A percentile compares a stretch with the other conserved stretches of the same genome.
phyloP scores from a whole-genome alignment of 2,888 invertebrate genomes.

The Monochamus alternatus region DNA sequence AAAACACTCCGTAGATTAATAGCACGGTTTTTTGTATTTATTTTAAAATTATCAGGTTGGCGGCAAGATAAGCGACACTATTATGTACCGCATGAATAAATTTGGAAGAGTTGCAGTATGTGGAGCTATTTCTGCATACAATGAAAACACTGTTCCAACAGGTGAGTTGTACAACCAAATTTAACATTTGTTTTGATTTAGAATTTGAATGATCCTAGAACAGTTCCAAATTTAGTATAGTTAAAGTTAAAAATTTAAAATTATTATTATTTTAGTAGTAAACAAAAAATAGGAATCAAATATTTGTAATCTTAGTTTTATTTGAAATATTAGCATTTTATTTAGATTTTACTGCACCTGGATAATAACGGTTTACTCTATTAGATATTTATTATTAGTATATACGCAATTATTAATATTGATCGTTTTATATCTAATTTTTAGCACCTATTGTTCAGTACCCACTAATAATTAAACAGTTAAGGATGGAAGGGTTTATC shows the following conservation, averaged over 20 bases:
- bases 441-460: conserved; percentile 54
- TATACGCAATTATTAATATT: too few species aligned
- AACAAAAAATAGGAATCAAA: neutral
- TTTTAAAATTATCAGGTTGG: conserved; percentile 74
- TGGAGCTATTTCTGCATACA: conserved; percentile 81
- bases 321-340: too few species aligned
- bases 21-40: neutral
- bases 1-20: too few species aligned
- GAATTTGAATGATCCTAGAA: too few species aligned
- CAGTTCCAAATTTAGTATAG: too few species aligned
- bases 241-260: neutral
- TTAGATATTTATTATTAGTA: too few species aligned
- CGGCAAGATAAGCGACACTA: conserved; percentile 79
- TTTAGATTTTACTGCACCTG: neutral
- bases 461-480: conserved; percentile 54
- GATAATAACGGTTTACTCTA: neutral
- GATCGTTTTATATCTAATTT: conserved; percentile 12
- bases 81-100: conserved; percentile 78
- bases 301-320: neutral
- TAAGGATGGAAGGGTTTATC: conserved; percentile 61
- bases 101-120: conserved; percentile 80
- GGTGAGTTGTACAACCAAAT: conserved; percentile 45
- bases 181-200: too few species aligned
- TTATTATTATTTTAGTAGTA: neutral
- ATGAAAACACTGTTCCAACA: conserved; percentile 67